Evolutionary conservation across 2,797 vertebrate genomes (phyloP).

Genomic region (Dipus sagitta): DNA sequence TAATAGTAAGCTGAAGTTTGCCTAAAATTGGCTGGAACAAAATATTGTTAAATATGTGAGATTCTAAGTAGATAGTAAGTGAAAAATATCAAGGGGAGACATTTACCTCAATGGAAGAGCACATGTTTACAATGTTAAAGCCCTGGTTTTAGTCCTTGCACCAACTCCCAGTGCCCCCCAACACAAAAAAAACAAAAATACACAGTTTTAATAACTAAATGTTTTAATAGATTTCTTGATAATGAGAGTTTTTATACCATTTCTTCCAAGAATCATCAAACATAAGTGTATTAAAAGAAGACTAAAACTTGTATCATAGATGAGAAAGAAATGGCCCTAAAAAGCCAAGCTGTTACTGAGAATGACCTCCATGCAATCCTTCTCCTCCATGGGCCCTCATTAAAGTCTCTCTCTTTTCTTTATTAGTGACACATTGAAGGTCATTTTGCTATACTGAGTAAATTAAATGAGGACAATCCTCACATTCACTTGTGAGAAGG

Average conservation of each 20-base stretch:
- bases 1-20: slow-evolving; percentile 35
- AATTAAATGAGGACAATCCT: slow-evolving; percentile 34
- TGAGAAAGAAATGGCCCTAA: slow-evolving; percentile 40
- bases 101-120: too few relatives aligned
- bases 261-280: slow-evolving; percentile 4
- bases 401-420: slow-evolving; percentile 45
- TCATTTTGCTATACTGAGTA: slow-evolving; percentile 24
- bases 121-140: too few relatives aligned
- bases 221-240: slow-evolving; percentile 39
- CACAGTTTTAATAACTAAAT: background rate
- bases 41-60: slow-evolving; percentile 37
- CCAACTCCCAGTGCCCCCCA: too few relatives aligned
- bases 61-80: slow-evolving; percentile 23
- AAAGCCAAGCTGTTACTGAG: slow-evolving; percentile 37
- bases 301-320: slow-evolving; percentile 38
- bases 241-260: slow-evolving; percentile 13
- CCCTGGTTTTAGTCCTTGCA: too few relatives aligned
- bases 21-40: slow-evolving; percentile 33
- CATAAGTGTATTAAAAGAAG: slow-evolving; percentile 51
- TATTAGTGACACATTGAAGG: slow-evolving; percentile 28
- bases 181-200: background rate
- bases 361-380: background rate
- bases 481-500: background rate
- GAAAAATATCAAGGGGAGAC: too few relatives aligned
- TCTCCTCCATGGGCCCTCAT: background rate